Conservation (phyloP, 2,113 vertebrate genomes). For the Erinaceus europaeus region DNA sequence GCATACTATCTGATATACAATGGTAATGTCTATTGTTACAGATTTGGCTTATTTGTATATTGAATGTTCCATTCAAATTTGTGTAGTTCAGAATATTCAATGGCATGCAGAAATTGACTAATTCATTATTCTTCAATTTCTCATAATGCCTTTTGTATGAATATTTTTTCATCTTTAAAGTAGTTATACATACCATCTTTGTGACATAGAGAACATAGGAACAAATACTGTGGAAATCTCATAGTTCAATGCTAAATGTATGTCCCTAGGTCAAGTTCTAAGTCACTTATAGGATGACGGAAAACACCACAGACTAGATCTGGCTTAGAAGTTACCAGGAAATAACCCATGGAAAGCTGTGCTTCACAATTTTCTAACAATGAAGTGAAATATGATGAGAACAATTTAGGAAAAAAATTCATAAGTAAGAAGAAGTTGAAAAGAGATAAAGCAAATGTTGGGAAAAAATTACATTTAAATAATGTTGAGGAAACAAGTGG, state of each 20-base stretch:
- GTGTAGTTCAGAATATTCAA: constrained; percentile 36
- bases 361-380: background rate
- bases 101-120: constrained; percentile 39
- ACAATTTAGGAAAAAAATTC: background rate
- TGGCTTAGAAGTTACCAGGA: background rate
- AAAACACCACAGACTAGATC: background rate
- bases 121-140: constrained; percentile 40
- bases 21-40: constrained; percentile 16
- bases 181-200: constrained; percentile 18
- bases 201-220: background rate
- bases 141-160: constrained; percentile 26
- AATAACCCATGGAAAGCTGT: background rate
- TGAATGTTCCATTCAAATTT: constrained; percentile 49
- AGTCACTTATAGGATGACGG: background rate
- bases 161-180: constrained; percentile 45
- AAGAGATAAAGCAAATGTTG: background rate
- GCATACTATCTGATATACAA: constrained; percentile 7
- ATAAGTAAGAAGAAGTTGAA: background rate
- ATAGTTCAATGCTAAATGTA: background rate
- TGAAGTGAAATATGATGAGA: background rate
- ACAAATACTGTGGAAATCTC: background rate
- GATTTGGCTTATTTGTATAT: constrained; percentile 45
- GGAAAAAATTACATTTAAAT: background rate
- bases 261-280: background rate
- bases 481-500: background rate